Evolutionary conservation across 1,140 invertebrate genomes (phyloP).

Genomic region (Proales similis): DNA sequence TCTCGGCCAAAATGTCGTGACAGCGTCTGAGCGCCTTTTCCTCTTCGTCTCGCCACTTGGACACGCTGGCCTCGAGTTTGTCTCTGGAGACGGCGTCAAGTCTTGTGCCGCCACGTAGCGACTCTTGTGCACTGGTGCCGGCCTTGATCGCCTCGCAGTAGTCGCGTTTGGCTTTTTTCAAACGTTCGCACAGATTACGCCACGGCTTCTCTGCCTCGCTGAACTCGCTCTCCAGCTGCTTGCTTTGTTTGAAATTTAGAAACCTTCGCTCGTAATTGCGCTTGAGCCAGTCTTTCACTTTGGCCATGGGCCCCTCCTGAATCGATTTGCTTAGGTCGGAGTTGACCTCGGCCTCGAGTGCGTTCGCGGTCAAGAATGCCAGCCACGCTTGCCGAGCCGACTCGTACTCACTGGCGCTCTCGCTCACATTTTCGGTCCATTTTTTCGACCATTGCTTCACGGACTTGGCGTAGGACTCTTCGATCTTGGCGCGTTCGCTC

Average conservation of each 20-base stretch:
- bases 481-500: slow-evolving; percentile 68
- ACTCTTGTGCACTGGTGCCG: slow-evolving; percentile 86
- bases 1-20: slow-evolving; percentile 77
- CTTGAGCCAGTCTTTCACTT: slow-evolving; percentile 30
- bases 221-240: slow-evolving; percentile 34
- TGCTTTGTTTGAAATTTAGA: slow-evolving; percentile 34
- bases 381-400: slow-evolving; percentile 93
- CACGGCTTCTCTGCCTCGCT: slow-evolving; percentile 83
- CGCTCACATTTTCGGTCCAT: slow-evolving; percentile 93
- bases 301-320: neutral
- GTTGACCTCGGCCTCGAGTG: slow-evolving; percentile 61
- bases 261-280: slow-evolving; percentile 14
- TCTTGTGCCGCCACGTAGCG: slow-evolving; percentile 86
- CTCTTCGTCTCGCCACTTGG: slow-evolving; percentile 85
- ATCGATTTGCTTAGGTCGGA: slow-evolving; percentile 1
- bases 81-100: slow-evolving; percentile 89
- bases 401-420: slow-evolving; percentile 80
- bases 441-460: slow-evolving; percentile 89
- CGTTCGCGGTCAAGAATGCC: slow-evolving; percentile 81
- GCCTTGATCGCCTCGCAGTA: slow-evolving; percentile 92
- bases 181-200: slow-evolving; percentile 73
- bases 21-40: slow-evolving; percentile 83
- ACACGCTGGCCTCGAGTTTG: slow-evolving; percentile 85
- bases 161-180: slow-evolving; percentile 82
- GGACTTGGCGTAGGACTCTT: slow-evolving; percentile 87